Evolutionary conservation across 2,888 invertebrate genomes (phyloP).

Genomic region (Lasioglossum figueresi): DNA sequence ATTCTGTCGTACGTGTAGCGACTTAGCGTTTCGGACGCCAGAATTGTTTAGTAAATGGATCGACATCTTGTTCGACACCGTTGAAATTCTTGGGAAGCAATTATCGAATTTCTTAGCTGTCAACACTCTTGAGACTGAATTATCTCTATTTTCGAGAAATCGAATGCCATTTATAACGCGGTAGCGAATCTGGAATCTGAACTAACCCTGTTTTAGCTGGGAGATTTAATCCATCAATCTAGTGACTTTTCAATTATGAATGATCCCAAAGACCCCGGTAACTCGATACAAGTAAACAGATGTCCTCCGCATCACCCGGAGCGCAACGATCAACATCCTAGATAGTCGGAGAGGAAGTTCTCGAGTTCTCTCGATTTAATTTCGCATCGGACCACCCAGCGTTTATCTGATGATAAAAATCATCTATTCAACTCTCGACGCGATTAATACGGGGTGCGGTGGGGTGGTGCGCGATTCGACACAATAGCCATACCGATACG

Average conservation of each 20-base stretch:
- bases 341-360: conserved; percentile 57
- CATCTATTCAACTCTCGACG: conserved; percentile 24
- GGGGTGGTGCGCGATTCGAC: conserved; percentile 50
- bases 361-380: conserved; percentile 58
- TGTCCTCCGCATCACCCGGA: conserved; percentile 12
- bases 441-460: conserved; percentile 41
- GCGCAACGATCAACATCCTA: conserved; percentile 50
- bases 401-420: conserved; percentile 47
- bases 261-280: background rate
- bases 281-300: conserved; percentile 52
- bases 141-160: background rate
- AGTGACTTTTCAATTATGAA: too few relatives aligned
- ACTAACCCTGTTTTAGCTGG: background rate
- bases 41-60: background rate
- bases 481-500: conserved; percentile 54
- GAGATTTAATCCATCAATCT: background rate
- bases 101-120: background rate
- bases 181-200: background rate
- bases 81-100: background rate
- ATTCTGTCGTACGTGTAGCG: background rate
- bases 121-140: background rate
- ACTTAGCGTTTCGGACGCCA: background rate
- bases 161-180: background rate
- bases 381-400: conserved; percentile 60
- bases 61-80: background rate